Evolutionary conservation across 1,140 invertebrate genomes (phyloP), one percentile per base, ranked within the genome.

Genomic region (Drosophila quadrilineata): DNA sequence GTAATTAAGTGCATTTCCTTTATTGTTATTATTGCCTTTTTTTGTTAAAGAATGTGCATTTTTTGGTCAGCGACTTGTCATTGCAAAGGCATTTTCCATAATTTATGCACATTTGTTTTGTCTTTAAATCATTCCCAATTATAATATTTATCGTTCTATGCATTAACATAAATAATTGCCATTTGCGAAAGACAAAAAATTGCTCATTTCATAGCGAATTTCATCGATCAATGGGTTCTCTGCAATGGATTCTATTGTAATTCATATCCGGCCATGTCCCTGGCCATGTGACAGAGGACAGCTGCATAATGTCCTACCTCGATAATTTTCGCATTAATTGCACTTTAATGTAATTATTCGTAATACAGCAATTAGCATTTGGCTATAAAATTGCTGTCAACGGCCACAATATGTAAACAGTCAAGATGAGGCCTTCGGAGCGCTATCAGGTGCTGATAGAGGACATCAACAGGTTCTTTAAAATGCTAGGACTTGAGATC

Each of bases 401-500:
- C 5, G 35, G 12, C 17, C 28, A 29, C 12, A 29, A 57, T 46
- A 41, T 43, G 40, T 14, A 35, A 45, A 45, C 16, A 33, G 54
- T 65, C 54, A 65, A 24, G 36, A 66, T 66, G 63, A 45, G 10
- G 12, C 63, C 63, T 3, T 59, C 63, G 8, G 2, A 12, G 21
- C 66, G 74, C 29, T 60, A 63, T 36, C 21, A 60, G 36, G 19
- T 64, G 8, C 26, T 84, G 1, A 17, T 53, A 9, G 29, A 45
- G 6, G 4, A 54, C 3, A 67, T 73, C 3, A 86, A 85, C 40
- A 28, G 22, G 0, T 67, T 22, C 19, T 40, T 54, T 1, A 49
- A 33, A 17, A 17, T 64, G 1, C 10, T 84, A 10, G 77, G 77
- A 4, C 49, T 85, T 0, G 70, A 74, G 6, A 5, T 85, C 1